Evolutionary conservation across 1,140 invertebrate genomes (phyloP), one percentile per base, ranked within the genome.

Genomic region (Drosophila santomea): DNA sequence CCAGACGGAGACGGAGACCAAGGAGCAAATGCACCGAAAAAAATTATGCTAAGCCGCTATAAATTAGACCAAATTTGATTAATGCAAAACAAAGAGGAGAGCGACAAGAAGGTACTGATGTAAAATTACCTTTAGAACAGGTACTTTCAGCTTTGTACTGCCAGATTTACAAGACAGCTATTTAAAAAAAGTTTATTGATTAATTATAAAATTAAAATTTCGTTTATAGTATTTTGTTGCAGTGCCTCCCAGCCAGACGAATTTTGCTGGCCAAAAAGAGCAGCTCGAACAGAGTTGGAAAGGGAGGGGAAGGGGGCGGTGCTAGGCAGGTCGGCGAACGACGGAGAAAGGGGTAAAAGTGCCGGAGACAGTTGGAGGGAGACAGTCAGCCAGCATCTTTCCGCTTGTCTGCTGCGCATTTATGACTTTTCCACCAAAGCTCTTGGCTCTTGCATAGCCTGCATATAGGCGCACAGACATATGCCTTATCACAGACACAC

Each of bases 351-450:
- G 17, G 45, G 25, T 28, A 5, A 43, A 4, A 39, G 50, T 32
- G 36, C 11, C 47, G n/a, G 43, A 44, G 39, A 14, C 41, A 75
- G 23, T 28, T n/a, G 23, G 43, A 57, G 32, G 32, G 58, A 59
- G 74, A 52, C 77, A 80, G 81, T 60, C 82, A 85, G 83, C 83
- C 83, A 88, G 83, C 83, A 86, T 86, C 83, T 86, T 86, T 86
- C 75, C 83, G 83, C 83, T 79, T 88, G 83, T 86, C 78, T 86
- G 83, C 79, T 59, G 71, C 83, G 83, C 83, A 88, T 86, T 86
- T 86, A 86, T 86, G 83, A 86, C 83, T 86, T 86, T 75, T 41
- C 73, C 52, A 64, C 38, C 25, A 39, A 39, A 41, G 47, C 52
- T 45, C 58, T 44, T 23, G 58, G 57, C 51, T 64, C 51, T 64